Conservation (phyloP, 2,797 vertebrate genomes). For the Benthosema pterotum region DNA sequence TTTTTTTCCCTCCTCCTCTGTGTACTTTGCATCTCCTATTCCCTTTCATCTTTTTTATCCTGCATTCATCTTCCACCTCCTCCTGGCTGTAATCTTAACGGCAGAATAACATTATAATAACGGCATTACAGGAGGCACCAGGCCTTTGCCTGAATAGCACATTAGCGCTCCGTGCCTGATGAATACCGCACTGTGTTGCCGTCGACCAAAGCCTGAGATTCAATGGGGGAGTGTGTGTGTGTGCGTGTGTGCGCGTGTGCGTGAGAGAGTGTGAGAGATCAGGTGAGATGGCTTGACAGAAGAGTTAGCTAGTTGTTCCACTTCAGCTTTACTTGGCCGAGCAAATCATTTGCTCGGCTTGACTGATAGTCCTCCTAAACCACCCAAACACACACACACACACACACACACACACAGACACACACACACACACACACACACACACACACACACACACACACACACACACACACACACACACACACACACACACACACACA, state of each 20-base stretch:
- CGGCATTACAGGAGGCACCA: conserved; percentile 25
- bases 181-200: conserved; percentile 70
- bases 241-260: too few relatives aligned
- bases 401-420: too few relatives aligned
- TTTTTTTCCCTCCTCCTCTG: conserved; percentile 36
- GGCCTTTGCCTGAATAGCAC: not conserved
- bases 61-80: conserved; percentile 62
- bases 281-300: conserved; percentile 35
- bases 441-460: conserved; percentile 2
- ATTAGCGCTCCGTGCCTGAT: conserved; percentile 26
- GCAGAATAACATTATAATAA: conserved; percentile 67
- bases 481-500: conserved; percentile 11
- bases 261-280: conserved; percentile 13
- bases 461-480: not conserved
- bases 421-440: conserved; percentile 2
- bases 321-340: conserved; percentile 72
- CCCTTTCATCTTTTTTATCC: conserved; percentile 43
- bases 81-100: conserved; percentile 61
- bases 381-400: too few relatives aligned
- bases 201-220: conserved; percentile 77
- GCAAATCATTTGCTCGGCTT: conserved; percentile 77
- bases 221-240: conserved; percentile 43
- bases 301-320: conserved; percentile 69
- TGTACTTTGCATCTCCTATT: conserved; percentile 45
- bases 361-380: conserved; percentile 50